Base-by-base conservation (phyloP, 1,140 invertebrate species). In the Zaprionus gabonicus region DNA sequence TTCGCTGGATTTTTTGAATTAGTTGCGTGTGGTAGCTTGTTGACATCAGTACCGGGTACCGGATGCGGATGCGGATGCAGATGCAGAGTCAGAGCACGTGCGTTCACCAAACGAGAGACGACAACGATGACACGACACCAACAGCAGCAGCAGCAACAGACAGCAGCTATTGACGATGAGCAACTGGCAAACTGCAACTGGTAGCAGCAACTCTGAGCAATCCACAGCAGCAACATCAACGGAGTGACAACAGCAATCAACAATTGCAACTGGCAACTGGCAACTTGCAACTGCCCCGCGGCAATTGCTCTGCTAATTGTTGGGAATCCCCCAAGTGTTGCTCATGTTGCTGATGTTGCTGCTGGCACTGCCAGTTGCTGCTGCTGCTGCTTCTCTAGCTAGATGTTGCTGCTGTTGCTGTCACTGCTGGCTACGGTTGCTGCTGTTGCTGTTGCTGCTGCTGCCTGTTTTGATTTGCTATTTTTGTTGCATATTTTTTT, bases 21-120 rank as follows among this genome's bases (percentile, higher is more conserved):
- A 91, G 88, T 91, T 90, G 84, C 82, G 88, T 91, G 85, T 91
- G 90, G 88, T 82, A 91, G 84, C 88, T 91, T 91, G 90, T 91
- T 91, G 88, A 91, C 88, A 91, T 81, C 88, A 88, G 88, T 88
- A 88, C 79, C 88, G 88, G 81, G 80, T 80, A 64, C 84, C 88
- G 88, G 88, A 91, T 82, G 85, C 83, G 84, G 84, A 87, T 83
- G 79, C 79, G 64, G 55, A 53, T 27, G 28, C 31, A 13, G 84
- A 87, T 83, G 79, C 79, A 59, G 55, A 41, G 15, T 15, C 31
- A 9, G 55, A 70, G 27, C 71, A 74, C 71, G 71, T 70, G 71
- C 64, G 71, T 25, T 1, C 44, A 23, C 17, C 13, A 46, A 17
- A 20, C 34, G 41, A 25, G 23, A 25, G 23, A 59, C 59, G 41